Evolutionary conservation across 2,113 vertebrate genomes (phyloP), one percentile per base, ranked within the genome.

Genomic region (Heterotilapia buettikoferi): DNA sequence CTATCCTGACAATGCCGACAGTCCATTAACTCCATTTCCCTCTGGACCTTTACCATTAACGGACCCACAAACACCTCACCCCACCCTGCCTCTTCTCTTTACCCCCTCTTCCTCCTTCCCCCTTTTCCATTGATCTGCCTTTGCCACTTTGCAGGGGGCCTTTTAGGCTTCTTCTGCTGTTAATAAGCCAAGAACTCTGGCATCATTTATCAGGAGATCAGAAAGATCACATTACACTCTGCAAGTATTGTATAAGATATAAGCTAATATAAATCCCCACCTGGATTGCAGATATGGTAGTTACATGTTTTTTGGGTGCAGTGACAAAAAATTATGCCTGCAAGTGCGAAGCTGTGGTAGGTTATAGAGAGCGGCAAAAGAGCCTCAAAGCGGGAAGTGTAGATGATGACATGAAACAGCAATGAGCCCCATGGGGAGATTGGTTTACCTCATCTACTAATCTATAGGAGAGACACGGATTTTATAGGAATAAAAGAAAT

Each of bases 11-110:
- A 90, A 90, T 88, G 84, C 79, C 87, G 26, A 86, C 88, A 92
- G 83, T 83, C 82, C 91, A 94, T 92, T 90, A 92, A 90, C 86
- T 38, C 56, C 4, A 24, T 79, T 84, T 91, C 86, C 88, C 86
- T 54, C 63, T 12, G 78, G 90, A 91, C 79, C 61, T 21, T 79
- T 21, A 78, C 84, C 57, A 92, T 93, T 90, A 93, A 56, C 82
- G 7, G 68, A 33, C 85, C 36, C 8, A 13, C 33, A 26, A 76
- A 24, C 84, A 36, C 84, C 61, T 50, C 38, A 47, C 59, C 38
- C 29, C 45, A 26, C 12, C 6, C 53, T n/a, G 13, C 26, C 9
- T 1, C 10, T 12, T 11, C 12, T 12, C 54, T 24, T 5, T 3
- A n/a, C 13, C 33, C 16, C n/a, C 13, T 13, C 5, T 53, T 26